Conservation (phyloP, 2,113 vertebrate genomes). For the Pachycephala philippinensis region DNA sequence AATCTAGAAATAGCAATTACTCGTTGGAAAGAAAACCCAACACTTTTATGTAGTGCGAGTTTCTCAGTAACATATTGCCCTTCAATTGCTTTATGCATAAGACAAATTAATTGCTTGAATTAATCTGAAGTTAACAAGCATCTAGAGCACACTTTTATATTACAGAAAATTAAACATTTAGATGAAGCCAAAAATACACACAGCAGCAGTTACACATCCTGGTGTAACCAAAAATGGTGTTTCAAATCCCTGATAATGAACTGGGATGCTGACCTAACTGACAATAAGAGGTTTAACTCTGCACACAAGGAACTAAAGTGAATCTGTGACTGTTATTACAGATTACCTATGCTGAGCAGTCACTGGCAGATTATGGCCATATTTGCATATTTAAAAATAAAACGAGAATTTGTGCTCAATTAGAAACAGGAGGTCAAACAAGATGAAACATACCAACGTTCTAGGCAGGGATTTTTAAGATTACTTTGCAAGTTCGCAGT, state of each 20-base stretch:
- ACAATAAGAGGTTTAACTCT: slow-evolving; percentile 60
- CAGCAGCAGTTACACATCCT: not conserved
- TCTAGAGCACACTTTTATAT: not conserved
- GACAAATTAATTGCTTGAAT: not conserved
- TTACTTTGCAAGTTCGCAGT: not conserved
- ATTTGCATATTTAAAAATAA: slow-evolving; percentile 50
- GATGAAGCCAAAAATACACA: not conserved
- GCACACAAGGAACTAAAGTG: slow-evolving; percentile 35
- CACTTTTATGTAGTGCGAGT: not conserved
- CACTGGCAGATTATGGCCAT: slow-evolving; percentile 21
- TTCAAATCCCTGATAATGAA: slow-evolving; percentile 46
- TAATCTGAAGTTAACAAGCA: not conserved
- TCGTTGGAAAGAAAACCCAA: not conserved
- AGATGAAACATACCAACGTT: not conserved
- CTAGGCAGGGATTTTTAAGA: not conserved
- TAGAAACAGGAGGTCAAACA: not conserved
- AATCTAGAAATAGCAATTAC: not conserved
- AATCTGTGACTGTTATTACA: slow-evolving; percentile 32
- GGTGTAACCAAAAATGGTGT: slow-evolving; percentile 10
- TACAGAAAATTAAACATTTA: not conserved
- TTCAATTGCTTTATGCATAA: not conserved
- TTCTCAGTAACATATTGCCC: not conserved
- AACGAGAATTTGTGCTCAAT: not conserved
- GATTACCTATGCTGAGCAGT: slow-evolving; percentile 27
- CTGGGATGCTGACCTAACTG: slow-evolving; percentile 25